Evolutionary conservation across 2,113 vertebrate genomes (phyloP).

Genomic region (Aegithalos caudatus): DNA sequence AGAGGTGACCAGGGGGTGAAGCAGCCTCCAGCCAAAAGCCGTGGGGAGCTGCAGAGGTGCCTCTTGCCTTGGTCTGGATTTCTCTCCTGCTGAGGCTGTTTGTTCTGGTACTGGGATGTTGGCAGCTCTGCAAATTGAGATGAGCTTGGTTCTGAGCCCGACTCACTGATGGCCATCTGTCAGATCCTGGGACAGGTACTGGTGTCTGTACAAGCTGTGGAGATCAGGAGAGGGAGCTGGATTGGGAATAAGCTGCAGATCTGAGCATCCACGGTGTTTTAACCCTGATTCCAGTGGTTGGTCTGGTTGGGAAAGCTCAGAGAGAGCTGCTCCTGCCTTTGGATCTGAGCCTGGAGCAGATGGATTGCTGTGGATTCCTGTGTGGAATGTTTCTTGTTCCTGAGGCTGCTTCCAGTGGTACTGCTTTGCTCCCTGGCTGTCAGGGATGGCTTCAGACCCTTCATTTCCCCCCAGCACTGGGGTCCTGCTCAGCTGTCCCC

Average conservation of each 20-base stretch:
- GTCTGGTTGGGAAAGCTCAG: neutral
- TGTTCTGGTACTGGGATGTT: conserved; percentile 49
- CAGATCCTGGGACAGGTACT: conserved; percentile 52
- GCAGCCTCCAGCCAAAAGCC: neutral
- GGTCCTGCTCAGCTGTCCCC: neutral
- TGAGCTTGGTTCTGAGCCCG: conserved; percentile 55
- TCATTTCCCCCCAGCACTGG: neutral
- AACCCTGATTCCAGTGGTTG: rapidly evolving
- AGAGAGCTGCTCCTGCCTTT: neutral
- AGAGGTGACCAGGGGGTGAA: neutral
- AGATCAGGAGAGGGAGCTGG: neutral
- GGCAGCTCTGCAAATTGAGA: conserved; percentile 57
- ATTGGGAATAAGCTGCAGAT: neutral
- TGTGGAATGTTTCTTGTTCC: neutral
- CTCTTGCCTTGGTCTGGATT: neutral
- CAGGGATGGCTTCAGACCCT: neutral
- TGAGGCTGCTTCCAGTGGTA: neutral
- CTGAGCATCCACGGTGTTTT: rapidly evolving
- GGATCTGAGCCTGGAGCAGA: neutral
- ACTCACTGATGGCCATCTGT: conserved; percentile 41
- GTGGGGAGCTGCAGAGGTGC: rapidly evolving
- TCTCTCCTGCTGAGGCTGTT: conserved; percentile 55
- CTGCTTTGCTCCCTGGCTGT: neutral
- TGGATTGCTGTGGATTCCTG: neutral
- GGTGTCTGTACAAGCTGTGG: conserved; percentile 40